Evolutionary conservation across 2,113 vertebrate genomes (phyloP), one percentile per base, ranked within the genome.

Genomic region (Paradisaea rubra): DNA sequence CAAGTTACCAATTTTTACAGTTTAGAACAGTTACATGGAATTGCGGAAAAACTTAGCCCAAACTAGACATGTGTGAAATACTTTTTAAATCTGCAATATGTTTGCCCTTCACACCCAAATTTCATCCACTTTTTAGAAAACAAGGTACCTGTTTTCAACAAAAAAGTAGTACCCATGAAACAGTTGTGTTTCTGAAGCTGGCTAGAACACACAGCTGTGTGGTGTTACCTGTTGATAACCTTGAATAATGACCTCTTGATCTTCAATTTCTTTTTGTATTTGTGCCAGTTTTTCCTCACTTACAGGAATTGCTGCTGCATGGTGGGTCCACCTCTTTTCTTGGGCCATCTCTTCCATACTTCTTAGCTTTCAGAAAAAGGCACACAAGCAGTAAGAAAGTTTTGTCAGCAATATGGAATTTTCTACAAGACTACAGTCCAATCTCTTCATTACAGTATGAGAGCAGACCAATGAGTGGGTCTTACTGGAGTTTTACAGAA

Each of bases 231-330:
- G 98, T 24, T 99, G 99, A 97, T 99, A 99, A 63, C 99, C 99
- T 86, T 98, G 98, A 90, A 99, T 98, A 72, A 99, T 98, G 10
- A 92, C 97, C 96, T 99, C 99, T 95, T 99, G 99, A 89, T 98
- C 98, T 66, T 97, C 96, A 17, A 99, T 97, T 94, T 99, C 99
- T 96, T 99, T 99, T 83, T 97, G 93, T 35, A 99, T 98, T 88
- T 98, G 96, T 68, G 97, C 96, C 33, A 99, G 84, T 81, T 98
- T 99, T 83, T 98, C 98, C 64, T 98, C 97, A 86, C 97, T 96
- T 35, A 97, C 53, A 77, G 97, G 94, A 93, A 86, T 6, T 53
- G 90, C 45, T 79, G 97, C 97, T 28, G 87, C 94, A 69, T 95
- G 66, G 64, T 88, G 89, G 44, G 92, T 72, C 97, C 95, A 96